Conservation (phyloP, 2,797 vertebrate species). For the Champsocephalus gunnari region DNA sequence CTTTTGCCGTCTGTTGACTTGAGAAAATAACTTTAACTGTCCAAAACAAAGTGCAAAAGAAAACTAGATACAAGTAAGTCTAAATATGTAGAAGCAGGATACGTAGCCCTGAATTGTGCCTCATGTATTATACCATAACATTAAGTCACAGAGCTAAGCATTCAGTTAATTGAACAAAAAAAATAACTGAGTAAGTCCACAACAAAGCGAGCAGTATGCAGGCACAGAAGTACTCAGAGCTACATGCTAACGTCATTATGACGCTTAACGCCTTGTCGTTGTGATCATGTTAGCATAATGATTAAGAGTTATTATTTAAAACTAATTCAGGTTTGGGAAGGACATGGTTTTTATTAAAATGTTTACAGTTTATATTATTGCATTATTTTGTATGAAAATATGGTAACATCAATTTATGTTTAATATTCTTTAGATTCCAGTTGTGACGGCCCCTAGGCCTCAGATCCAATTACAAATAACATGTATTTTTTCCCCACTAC, state of each 20-base stretch:
- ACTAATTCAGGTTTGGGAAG: too few species aligned
- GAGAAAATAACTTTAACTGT: background rate
- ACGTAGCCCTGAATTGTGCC: background rate
- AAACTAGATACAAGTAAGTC: background rate
- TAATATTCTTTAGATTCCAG: background rate
- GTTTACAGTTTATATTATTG: too few species aligned
- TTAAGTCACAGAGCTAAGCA: background rate
- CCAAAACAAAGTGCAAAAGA: background rate
- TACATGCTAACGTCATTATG: background rate
- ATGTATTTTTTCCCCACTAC: background rate
- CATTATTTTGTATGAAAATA: background rate
- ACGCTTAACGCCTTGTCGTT: too few species aligned
- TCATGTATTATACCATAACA: too few species aligned
- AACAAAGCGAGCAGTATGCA: background rate
- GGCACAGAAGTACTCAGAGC: background rate
- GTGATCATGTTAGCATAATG: too few species aligned
- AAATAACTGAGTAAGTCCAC: background rate
- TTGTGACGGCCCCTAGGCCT: background rate
- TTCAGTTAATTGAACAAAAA: background rate
- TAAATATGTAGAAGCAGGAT: background rate
- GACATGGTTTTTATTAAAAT: too few species aligned
- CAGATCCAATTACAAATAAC: too few species aligned
- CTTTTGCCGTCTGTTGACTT: slow-evolving; percentile 26
- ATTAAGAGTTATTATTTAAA: too few species aligned
- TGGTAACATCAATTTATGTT: background rate